A percentile compares a stretch with the other conserved stretches of the same genome.
phyloP scores from a whole-genome alignment of 2,797 vertebrate species.

The Ispidina lecontei region DNA sequence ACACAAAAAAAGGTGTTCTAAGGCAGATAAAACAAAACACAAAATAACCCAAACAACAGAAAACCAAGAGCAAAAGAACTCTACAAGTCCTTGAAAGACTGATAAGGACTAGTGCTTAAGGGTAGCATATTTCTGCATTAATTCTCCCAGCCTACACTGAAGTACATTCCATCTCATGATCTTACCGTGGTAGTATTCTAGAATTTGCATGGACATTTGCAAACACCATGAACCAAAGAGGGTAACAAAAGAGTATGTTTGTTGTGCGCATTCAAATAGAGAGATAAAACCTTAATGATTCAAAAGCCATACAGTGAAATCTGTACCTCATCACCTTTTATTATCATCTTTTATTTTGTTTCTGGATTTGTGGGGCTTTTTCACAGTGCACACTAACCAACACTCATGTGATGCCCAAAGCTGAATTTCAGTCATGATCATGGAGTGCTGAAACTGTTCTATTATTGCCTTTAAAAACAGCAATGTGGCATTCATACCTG shows the following conservation, averaged over 20 bases:
- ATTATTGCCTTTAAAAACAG: not conserved
- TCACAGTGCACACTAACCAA: not conserved
- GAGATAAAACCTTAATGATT: not conserved
- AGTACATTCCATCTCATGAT: not conserved
- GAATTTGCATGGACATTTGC: not conserved
- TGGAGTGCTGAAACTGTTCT: not conserved
- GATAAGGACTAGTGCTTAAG: not conserved
- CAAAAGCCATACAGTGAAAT: not conserved
- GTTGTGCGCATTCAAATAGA: not conserved
- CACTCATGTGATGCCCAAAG: not conserved
- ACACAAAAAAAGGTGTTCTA: not conserved
- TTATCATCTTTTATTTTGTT: not conserved
- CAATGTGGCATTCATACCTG: not conserved
- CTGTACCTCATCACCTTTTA: not conserved
- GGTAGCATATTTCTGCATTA: not conserved
- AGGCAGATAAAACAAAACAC: not conserved
- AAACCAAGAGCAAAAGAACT: not conserved
- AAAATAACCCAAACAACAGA: not conserved
- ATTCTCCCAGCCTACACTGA: not conserved
- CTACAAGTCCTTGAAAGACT: not conserved
- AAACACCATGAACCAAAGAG: not conserved
- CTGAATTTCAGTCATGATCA: not conserved
- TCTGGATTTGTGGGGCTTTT: not conserved
- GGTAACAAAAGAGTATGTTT: not conserved
- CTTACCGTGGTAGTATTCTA: not conserved